Base-by-base conservation (phyloP, 2,888 invertebrate species). In the Chloroclystis v-ata region DNA sequence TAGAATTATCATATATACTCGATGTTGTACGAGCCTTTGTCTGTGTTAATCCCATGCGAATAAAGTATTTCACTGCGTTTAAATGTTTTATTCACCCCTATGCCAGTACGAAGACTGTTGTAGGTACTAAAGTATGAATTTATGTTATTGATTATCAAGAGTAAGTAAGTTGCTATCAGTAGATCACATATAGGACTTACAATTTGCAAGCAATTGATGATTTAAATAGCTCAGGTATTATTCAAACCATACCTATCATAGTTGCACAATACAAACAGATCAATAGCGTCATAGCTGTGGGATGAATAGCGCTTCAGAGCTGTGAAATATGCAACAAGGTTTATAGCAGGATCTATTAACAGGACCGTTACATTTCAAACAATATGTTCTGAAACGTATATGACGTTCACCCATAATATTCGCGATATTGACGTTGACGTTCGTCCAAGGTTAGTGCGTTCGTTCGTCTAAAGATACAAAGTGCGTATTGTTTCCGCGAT, bases 401-500 rank as follows among this genome's bases (percentile, higher is more conserved):
- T 45, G 43, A 52, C 53, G 56, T 47, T 43, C 32, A 30, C n/a
- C n/a, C n/a, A n/a, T n/a, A n/a, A n/a, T n/a, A n/a, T n/a, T n/a
- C n/a, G n/a, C n/a, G n/a, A n/a, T n/a, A n/a, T n/a, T n/a, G n/a
- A n/a, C n/a, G n/a, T n/a, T 45, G 43, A 52, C 53, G 56, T 47
- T 43, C 32, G 29, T 40, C 50, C 55, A 52, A 59, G 60, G 58
- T 42, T 45, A 25, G 16, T 28, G 16, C 47, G 28, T 33, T 24
- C 33, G 28, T 46, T 33, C 35, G 42, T 43, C 41, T 41, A 60
- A 52, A 56, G 57, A 65, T 65, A 75, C 72, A 71, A 65, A 61
- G 53, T 62, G 48, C 51, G 55, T 63, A 67, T 64, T 68, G 65
- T 68, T 60, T 61, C 61, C 61, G 50, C 53, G 63, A 69, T 71